phyloP scores from a whole-genome alignment of 2,113 vertebrate species.

The Plecturocebus donacophilus region DNA sequence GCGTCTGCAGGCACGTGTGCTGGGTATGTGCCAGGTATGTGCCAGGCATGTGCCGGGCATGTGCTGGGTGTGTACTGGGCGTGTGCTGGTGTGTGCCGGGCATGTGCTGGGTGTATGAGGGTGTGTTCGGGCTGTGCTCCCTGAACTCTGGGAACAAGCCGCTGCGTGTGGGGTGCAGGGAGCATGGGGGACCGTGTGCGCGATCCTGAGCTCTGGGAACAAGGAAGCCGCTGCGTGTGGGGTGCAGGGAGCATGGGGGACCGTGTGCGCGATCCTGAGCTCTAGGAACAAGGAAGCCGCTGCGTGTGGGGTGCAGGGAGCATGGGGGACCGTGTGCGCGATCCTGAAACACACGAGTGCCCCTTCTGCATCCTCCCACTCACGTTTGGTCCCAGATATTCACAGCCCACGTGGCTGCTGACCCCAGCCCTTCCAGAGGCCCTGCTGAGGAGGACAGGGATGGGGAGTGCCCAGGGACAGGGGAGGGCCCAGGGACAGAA shows the following conservation, averaged over 20 bases:
- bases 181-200: neutral
- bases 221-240: neutral
- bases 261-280: neutral
- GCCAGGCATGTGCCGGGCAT: no score
- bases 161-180: neutral
- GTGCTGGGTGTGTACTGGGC: no score
- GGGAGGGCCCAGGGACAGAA: no score
- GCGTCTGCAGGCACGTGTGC: no score
- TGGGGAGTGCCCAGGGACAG: neutral
- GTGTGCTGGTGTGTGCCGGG: fast-evolving
- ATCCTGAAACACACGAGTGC: neutral
- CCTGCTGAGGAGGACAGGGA: neutral
- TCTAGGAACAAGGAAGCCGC: neutral
- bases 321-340: neutral
- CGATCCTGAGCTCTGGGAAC: no score
- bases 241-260: neutral
- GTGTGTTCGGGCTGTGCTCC: no score
- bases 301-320: neutral
- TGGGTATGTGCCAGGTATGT: no score
- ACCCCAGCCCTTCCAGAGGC: neutral
- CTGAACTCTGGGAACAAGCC: neutral
- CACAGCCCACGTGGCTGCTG: neutral
- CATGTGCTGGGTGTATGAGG: fast-evolving
- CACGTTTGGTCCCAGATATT: neutral
- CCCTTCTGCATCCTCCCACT: neutral